Percentiles rank a stretch among this genome's conserved stretches.
These are phyloP conservation scores for Sitophilus oryzae DNA, from an alignment of 1,140 invertebrate genomes.

Conservation along the genomic window DNA sequence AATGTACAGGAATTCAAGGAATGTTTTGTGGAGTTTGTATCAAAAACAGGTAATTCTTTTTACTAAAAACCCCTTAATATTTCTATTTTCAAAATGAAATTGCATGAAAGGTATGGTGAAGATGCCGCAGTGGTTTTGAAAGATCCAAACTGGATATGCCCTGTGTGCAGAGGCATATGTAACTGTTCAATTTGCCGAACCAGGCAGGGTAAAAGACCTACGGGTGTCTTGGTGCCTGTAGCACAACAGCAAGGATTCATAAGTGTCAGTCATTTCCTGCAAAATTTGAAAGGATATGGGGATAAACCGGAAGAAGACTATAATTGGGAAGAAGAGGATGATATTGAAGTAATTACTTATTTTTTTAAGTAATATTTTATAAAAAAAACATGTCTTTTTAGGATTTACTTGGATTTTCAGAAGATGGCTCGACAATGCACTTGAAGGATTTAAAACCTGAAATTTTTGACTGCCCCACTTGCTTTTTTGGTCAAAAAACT, in stretches of 20 bases:
- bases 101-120: constrained; percentile 48
- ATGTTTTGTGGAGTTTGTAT: constrained; percentile 50
- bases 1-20: constrained; percentile 46
- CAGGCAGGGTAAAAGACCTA: constrained; percentile 44
- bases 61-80: too few species aligned
- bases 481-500: constrained; percentile 6
- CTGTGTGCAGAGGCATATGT: constrained; percentile 46
- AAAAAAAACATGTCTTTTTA: too few species aligned
- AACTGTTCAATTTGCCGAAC: constrained; percentile 49
- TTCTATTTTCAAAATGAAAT: too few species aligned
- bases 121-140: constrained; percentile 41
- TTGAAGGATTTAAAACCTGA: not conserved
- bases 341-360: constrained; percentile 5
- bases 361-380: too few species aligned
- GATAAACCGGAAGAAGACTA: constrained; percentile 6
- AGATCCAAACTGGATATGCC: constrained; percentile 48
- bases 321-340: not conserved
- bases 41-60: constrained; percentile 38
- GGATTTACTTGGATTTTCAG: not conserved
- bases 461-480: not conserved
- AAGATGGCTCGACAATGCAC: not conserved
- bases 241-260: constrained; percentile 41
- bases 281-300: constrained; percentile 22
- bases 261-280: constrained; percentile 34
- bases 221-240: constrained; percentile 43